These are phyloP conservation scores for Anabas testudineus DNA, from an alignment of 2,797 vertebrate genomes.

Conservation along the genomic window DNA sequence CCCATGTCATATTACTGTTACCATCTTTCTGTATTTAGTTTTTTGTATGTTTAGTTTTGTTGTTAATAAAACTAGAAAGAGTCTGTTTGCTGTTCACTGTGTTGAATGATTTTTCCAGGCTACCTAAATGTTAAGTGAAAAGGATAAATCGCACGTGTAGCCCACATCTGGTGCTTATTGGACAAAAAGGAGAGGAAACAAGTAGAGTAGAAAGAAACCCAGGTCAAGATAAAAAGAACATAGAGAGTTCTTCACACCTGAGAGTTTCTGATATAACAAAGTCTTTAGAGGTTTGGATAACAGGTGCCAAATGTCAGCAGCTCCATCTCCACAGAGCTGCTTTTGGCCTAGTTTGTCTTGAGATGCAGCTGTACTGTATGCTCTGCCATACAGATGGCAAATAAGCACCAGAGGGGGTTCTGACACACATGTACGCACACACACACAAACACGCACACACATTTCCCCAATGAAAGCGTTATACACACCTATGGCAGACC, in stretches of 20 bases:
- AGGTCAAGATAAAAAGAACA: constrained; percentile 40
- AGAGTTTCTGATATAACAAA: constrained; percentile 69
- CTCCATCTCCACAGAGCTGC: constrained; percentile 64
- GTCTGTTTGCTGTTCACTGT: too few relatives aligned
- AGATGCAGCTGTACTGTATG: constrained; percentile 77
- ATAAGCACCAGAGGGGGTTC: constrained; percentile 75
- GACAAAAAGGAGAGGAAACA: background rate
- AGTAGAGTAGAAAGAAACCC: constrained; percentile 22
- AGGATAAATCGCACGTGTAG: background rate
- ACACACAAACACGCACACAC: constrained; percentile 18
- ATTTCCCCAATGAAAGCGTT: background rate
- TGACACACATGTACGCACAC: constrained; percentile 15
- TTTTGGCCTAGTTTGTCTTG: constrained; percentile 77
- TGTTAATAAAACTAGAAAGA: too few relatives aligned
- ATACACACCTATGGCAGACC: constrained; percentile 6
- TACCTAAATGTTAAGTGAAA: background rate
- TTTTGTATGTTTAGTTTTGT: too few relatives aligned
- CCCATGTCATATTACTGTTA: too few relatives aligned
- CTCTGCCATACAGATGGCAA: constrained; percentile 71
- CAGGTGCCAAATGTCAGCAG: constrained; percentile 74
- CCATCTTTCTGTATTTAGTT: too few relatives aligned
- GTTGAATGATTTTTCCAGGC: too few relatives aligned
- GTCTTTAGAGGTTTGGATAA: constrained; percentile 75
- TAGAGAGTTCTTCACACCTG: constrained; percentile 54
- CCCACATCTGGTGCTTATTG: background rate